Evolutionary conservation across 2,113 vertebrate species (phyloP).

Genomic region (Pelecanus crispus): DNA sequence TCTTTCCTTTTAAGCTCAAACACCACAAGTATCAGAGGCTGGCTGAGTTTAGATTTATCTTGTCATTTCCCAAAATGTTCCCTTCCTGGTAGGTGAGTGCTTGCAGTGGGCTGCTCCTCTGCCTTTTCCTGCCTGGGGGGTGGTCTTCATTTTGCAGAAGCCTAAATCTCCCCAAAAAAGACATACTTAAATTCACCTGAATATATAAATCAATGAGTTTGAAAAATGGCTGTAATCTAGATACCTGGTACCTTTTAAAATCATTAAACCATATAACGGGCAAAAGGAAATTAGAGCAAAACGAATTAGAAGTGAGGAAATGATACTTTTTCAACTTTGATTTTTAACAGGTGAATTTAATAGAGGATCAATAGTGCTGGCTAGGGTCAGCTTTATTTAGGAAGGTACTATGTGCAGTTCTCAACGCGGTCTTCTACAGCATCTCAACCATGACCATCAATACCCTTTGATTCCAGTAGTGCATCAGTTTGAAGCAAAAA

Average conservation of each 20-base stretch:
- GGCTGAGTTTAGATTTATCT: neutral
- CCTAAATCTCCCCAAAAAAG: neutral
- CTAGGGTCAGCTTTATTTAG: neutral
- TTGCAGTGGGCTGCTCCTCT: neutral
- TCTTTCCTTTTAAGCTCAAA: neutral
- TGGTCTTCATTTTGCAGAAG: neutral
- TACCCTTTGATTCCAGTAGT: neutral
- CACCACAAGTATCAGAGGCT: neutral
- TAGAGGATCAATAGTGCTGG: conserved; percentile 20
- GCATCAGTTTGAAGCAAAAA: neutral
- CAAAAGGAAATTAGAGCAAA: conserved; percentile 1
- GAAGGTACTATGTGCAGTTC: neutral
- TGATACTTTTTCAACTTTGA: neutral
- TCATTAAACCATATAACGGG: neutral
- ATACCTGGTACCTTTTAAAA: neutral
- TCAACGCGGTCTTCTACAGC: neutral
- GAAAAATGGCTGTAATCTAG: neutral
- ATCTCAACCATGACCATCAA: conserved; percentile 11
- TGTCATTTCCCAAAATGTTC: neutral
- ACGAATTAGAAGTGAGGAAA: conserved; percentile 12
- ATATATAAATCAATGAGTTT: neutral
- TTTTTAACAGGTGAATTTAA: conserved; percentile 13
- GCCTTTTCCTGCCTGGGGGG: neutral
- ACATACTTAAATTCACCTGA: neutral
- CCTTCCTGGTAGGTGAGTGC: neutral